Conservation (phyloP, 1,140 invertebrate genomes). For the Psilanteris sp. region DNA sequence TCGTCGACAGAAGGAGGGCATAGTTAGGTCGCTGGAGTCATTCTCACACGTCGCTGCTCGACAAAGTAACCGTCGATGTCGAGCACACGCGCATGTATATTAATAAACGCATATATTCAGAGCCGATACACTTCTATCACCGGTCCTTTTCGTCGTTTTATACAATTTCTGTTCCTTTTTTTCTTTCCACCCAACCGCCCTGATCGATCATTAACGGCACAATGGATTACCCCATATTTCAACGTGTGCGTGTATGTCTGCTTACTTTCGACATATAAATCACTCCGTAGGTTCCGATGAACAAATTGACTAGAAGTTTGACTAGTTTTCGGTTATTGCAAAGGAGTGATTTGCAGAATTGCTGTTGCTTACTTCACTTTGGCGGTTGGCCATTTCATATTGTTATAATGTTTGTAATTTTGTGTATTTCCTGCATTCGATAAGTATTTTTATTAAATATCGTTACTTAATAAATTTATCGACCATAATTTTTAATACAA, state of each 20-base stretch:
- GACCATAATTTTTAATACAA: no score
- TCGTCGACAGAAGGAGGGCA: conserved; percentile 65
- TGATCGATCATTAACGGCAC: conserved; percentile 62
- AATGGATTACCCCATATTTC: conserved; percentile 22
- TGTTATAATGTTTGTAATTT: no score
- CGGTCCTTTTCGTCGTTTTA: conserved; percentile 64
- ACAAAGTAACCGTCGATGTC: conserved; percentile 73
- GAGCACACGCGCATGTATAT: conserved; percentile 68
- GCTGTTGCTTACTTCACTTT: conserved; percentile 26
- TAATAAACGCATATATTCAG: conserved; percentile 71
- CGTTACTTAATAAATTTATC: no score
- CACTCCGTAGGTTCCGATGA: conserved; percentile 3
- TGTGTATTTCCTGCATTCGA: no score
- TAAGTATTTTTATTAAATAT: no score
- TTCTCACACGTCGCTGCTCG: conserved; percentile 76
- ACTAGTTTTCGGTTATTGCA: conserved; percentile 9
- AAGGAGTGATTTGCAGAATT: conserved; percentile 25
- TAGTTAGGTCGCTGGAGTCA: conserved; percentile 62
- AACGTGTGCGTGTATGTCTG: conserved; percentile 4
- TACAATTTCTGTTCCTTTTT: conserved; percentile 54
- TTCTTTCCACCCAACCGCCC: conserved; percentile 38
- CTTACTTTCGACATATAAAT: conserved; percentile 2
- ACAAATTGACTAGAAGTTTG: conserved; percentile 14
- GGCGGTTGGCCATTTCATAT: conserved; percentile 53
- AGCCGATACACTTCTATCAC: conserved; percentile 55